Percentiles rank a stretch among this genome's conserved stretches.
phyloP scores from a whole-genome alignment of 2,888 invertebrate species.

The Philereme vetulata region DNA sequence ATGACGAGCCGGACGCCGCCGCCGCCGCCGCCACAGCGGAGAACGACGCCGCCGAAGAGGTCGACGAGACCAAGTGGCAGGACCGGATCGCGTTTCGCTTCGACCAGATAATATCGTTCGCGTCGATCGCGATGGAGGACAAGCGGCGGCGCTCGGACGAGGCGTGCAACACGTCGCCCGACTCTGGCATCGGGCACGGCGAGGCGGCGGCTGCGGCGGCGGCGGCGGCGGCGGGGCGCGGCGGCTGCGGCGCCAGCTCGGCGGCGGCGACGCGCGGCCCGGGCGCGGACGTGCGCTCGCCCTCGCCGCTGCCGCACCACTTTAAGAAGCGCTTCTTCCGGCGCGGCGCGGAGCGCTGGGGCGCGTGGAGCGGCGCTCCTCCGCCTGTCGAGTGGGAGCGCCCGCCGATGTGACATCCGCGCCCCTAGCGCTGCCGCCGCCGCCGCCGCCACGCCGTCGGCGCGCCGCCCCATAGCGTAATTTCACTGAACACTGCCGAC shows the following conservation, averaged over 20 bases:
- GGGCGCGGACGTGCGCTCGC: slow-evolving; percentile 73
- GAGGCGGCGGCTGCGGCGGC: slow-evolving; percentile 74
- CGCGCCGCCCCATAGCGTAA: slow-evolving; percentile 45
- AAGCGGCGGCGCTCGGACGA: slow-evolving; percentile 93
- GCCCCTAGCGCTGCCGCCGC: slow-evolving; percentile 53
- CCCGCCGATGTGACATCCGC: slow-evolving; percentile 77
- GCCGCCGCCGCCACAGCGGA: slow-evolving; percentile 65
- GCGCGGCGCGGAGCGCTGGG: slow-evolving; percentile 85
- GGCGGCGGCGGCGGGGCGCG: slow-evolving; percentile 55
- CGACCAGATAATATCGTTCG: slow-evolving; percentile 96
- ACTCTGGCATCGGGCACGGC: slow-evolving; percentile 90
- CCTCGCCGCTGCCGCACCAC: slow-evolving; percentile 79
- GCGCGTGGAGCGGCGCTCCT: slow-evolving; percentile 76
- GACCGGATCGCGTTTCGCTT: slow-evolving; percentile 96
- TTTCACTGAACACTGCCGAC: slow-evolving; percentile 36
- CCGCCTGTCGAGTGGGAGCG: slow-evolving; percentile 79
- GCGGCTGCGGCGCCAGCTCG: slow-evolving; percentile 35
- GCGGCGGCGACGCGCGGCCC: slow-evolving; percentile 51
- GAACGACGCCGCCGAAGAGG: slow-evolving; percentile 85
- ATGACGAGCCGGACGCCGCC: slow-evolving; percentile 18
- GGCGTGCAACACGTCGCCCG: slow-evolving; percentile 93
- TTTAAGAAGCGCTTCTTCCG: slow-evolving; percentile 95
- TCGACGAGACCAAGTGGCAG: slow-evolving; percentile 95
- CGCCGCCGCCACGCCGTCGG: slow-evolving; percentile 8
- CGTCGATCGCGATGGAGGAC: slow-evolving; percentile 95